These are phyloP conservation scores for Ciconia boyciana DNA, from an alignment of 2,113 vertebrate species.

Conservation along the genomic window DNA sequence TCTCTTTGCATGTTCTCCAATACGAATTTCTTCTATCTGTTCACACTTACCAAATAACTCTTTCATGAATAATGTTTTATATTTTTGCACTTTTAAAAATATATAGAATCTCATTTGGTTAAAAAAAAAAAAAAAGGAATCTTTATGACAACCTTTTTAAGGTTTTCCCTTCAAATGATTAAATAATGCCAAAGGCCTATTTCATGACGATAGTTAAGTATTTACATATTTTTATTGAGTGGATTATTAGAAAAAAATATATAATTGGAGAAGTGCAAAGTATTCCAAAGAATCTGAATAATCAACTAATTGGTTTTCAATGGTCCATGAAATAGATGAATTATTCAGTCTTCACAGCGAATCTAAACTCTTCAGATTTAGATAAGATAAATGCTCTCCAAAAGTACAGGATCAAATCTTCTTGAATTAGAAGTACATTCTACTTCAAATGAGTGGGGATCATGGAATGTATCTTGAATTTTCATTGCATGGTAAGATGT, in stretches of 20 bases:
- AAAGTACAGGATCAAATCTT: neutral
- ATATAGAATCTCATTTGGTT: neutral
- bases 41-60: neutral
- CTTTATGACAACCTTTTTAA: neutral
- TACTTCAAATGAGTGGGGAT: neutral
- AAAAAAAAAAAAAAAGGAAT: neutral
- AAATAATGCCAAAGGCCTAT: neutral
- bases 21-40: neutral
- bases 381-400: slow-evolving; percentile 15
- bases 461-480: neutral
- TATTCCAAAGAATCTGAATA: slow-evolving; percentile 20
- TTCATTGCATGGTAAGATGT: neutral
- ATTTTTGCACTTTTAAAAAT: neutral
- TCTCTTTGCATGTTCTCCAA: neutral
- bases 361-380: slow-evolving; percentile 27
- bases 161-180: neutral
- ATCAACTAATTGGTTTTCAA: neutral
- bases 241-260: neutral
- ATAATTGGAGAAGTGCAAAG: neutral
- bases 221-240: neutral
- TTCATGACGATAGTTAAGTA: neutral
- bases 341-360: slow-evolving; percentile 38
- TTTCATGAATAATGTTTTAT: neutral
- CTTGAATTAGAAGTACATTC: neutral
- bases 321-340: slow-evolving; percentile 7